Conservation (phyloP, 1,140 invertebrate species). For the Anastatus disparis region DNA sequence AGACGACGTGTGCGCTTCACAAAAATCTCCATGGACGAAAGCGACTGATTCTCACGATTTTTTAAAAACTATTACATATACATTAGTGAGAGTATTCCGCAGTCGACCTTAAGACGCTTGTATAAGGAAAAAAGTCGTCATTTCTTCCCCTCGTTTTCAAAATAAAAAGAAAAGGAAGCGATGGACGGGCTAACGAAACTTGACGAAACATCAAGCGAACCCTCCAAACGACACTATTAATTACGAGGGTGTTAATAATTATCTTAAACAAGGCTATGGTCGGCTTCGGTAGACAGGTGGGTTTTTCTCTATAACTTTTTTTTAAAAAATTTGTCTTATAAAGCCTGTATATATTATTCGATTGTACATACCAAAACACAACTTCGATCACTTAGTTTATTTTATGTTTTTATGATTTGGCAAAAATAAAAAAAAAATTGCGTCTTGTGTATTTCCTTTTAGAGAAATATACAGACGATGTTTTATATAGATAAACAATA, state of each 20-base stretch:
- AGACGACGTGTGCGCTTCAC: conserved; percentile 19
- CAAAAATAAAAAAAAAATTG: background rate
- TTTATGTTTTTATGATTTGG: too few relatives aligned
- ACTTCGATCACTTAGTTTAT: conserved; percentile 20
- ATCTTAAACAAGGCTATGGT: background rate
- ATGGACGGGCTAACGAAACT: conserved; percentile 45
- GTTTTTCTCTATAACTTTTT: too few relatives aligned
- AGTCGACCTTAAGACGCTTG: background rate
- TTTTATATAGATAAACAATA: background rate
- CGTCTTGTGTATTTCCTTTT: background rate
- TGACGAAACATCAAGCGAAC: conserved; percentile 57
- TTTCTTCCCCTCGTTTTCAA: conserved; percentile 4
- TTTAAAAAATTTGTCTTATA: background rate
- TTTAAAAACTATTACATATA: conserved; percentile 18
- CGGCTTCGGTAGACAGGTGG: background rate
- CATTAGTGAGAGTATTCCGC: background rate
- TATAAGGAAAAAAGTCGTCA: background rate
- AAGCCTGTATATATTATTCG: background rate
- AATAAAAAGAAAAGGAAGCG: conserved; percentile 9
- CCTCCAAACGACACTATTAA: conserved; percentile 49
- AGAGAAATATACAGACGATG: too few relatives aligned
- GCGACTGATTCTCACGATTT: conserved; percentile 10
- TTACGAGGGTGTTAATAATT: too few relatives aligned
- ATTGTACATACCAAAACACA: conserved; percentile 3
- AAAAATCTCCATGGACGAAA: conserved; percentile 28